A percentile compares a stretch with the other conserved stretches of the same genome.
These are phyloP conservation scores for Neolamprologus devosi DNA, from an alignment of 2,113 vertebrate genomes.

Conservation along the genomic window DNA sequence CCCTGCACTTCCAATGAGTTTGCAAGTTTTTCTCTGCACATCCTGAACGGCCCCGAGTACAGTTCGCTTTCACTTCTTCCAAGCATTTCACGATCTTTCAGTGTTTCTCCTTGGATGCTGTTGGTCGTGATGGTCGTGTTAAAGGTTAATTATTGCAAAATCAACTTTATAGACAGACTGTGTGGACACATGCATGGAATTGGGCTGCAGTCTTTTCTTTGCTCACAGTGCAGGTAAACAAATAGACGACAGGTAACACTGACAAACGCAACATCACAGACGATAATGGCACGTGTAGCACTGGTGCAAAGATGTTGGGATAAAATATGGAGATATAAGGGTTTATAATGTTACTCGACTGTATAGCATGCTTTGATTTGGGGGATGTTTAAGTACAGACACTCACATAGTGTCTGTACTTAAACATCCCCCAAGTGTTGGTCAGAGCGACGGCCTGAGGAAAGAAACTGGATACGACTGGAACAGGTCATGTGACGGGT, in stretches of 20 bases:
- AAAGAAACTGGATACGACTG: background rate
- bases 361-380: accelerated
- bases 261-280: accelerated
- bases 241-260: accelerated
- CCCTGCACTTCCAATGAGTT: background rate
- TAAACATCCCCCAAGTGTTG: no score
- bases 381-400: accelerated
- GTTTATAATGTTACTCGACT: background rate
- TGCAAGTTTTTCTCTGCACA: background rate
- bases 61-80: accelerated
- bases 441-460: accelerated
- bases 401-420: no score
- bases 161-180: accelerated
- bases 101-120: background rate
- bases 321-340: accelerated
- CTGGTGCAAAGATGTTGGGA: accelerated
- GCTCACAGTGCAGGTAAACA: accelerated
- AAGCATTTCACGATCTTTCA: accelerated
- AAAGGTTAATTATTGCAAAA: background rate
- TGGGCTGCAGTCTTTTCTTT: accelerated
- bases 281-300: accelerated
- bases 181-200: accelerated
- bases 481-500: accelerated
- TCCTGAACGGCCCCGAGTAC: accelerated
- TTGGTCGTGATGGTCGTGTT: accelerated